A percentile compares a stretch with the other conserved stretches of the same genome.
Evolutionary conservation across 2,888 invertebrate species (phyloP).

Genomic region (Campaea margaritaria): DNA sequence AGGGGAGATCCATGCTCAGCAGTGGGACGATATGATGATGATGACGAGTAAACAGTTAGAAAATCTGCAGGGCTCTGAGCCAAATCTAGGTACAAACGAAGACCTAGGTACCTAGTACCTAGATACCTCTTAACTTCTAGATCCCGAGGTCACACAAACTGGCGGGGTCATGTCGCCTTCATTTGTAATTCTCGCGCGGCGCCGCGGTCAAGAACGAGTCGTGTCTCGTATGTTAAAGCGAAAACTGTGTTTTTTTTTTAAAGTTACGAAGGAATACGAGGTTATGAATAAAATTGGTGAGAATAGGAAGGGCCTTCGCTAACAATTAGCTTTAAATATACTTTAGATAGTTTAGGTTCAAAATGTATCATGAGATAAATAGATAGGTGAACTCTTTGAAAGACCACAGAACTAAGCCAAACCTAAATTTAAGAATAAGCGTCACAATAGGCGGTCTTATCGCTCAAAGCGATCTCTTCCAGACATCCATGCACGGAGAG

Average conservation of each 20-base stretch:
- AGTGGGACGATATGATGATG: too few relatives aligned
- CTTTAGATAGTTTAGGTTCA: too few relatives aligned
- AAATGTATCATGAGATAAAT: too few relatives aligned
- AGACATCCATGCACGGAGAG: too few relatives aligned
- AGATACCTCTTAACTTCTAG: slow-evolving; percentile 22
- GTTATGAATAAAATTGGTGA: slow-evolving; percentile 7
- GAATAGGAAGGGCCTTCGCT: not conserved
- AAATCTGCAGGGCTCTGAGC: not conserved
- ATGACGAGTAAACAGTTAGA: too few relatives aligned
- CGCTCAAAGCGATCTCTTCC: too few relatives aligned
- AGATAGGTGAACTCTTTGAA: too few relatives aligned
- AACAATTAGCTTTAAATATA: too few relatives aligned
- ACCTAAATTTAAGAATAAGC: too few relatives aligned
- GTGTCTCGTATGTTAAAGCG: slow-evolving; percentile 26
- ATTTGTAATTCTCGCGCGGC: slow-evolving; percentile 36
- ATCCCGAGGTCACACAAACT: slow-evolving; percentile 24
- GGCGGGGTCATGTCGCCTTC: slow-evolving; percentile 31
- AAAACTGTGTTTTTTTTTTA: slow-evolving; percentile 4
- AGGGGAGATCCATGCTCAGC: too few relatives aligned
- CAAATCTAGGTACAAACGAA: not conserved
- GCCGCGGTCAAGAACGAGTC: slow-evolving; percentile 40
- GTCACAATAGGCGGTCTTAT: too few relatives aligned
- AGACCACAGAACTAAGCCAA: too few relatives aligned
- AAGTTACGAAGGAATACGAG: slow-evolving; percentile 24
- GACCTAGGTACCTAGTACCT: slow-evolving; percentile 5